Base-by-base conservation (phyloP, 2,888 invertebrate species). In the Holacanthella duospinosa region DNA sequence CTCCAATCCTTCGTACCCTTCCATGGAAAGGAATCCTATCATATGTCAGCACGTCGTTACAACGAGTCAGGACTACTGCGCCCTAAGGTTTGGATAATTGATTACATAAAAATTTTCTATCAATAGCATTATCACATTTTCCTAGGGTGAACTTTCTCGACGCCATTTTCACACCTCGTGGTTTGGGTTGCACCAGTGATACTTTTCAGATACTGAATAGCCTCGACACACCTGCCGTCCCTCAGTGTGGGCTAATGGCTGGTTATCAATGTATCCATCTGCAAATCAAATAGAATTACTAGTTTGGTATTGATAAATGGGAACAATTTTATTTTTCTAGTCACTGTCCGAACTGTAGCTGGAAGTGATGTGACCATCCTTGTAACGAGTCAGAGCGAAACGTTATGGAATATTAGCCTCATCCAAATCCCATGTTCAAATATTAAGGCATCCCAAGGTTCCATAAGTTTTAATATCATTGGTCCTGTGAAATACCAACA, bases 231-330 rank as follows among this genome's bases (percentile, higher is more conserved):
- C 68, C 68, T 9, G 65, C 69, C 19, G 59, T 65, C 9, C 68
- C 69, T 1, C 65, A 66, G 29, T 72, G 72, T 61, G 72, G 72
- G 27, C 61, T 68, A 9, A 62, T 72, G 24, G 61, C 68, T 36
- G 70, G 70, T 54, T 72, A 70, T 53, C 64, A 70, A 64, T 66
- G 72, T 72, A 68, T 16, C 4, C 4, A n/a, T n/a, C n/a, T 48
- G n/a, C 28, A 19, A 43, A 24, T 24, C 9, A 21, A 43, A 55
- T 26, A 55, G 4, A 9, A 55, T 26, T 4, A 9, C 26, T 26
- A 4, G 3, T 16, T 26, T 16, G 3, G 27, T 55, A 25, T 25
- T 27, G 19, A 26, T 21, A 9, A 21, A 25, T 55, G 6, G 3
- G 19, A 25, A 16, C 26, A 16, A 21, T 25, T 4, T 55, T 43